A percentile compares a stretch with the other conserved stretches of the same genome.
Conservation (phyloP, 2,888 invertebrate species). For the Spilarctia lutea region DNA sequence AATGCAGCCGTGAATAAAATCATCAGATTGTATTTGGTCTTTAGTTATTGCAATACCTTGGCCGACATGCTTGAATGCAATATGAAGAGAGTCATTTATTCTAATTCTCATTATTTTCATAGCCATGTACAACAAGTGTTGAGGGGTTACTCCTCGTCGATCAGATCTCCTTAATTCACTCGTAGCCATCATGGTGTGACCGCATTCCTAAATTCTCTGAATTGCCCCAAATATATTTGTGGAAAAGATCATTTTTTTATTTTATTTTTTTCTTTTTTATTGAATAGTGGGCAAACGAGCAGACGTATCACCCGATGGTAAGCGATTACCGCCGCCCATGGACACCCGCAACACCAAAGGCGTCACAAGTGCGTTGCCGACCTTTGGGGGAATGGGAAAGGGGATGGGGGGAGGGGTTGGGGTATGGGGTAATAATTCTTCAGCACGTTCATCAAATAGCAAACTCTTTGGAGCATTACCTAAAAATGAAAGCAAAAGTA, state of each 20-base stretch:
- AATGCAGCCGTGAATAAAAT: slow-evolving; percentile 57
- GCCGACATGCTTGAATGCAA: slow-evolving; percentile 53
- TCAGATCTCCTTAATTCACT: slow-evolving; percentile 56
- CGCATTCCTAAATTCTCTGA: slow-evolving; percentile 49
- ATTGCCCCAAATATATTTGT: slow-evolving; percentile 56
- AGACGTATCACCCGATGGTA: too few relatives aligned
- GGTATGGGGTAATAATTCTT: too few relatives aligned
- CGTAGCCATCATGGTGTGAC: slow-evolving; percentile 48
- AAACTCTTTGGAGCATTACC: slow-evolving; percentile 11
- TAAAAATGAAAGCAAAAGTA: slow-evolving; percentile 44
- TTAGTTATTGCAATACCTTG: slow-evolving; percentile 54
- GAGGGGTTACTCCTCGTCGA: slow-evolving; percentile 56
- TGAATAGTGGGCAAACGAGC: too few relatives aligned
- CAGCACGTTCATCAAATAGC: slow-evolving; percentile 56
- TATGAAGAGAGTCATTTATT: too few relatives aligned
- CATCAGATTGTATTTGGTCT: slow-evolving; percentile 53
- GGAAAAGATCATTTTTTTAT: too few relatives aligned
- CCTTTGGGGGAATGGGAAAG: too few relatives aligned
- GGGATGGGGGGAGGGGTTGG: too few relatives aligned
- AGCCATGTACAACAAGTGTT: slow-evolving; percentile 52
- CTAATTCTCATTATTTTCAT: slow-evolving; percentile 39
- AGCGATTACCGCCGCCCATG: too few relatives aligned
- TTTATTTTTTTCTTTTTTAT: too few relatives aligned
- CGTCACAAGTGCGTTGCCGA: too few relatives aligned
- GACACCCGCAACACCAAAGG: too few relatives aligned